Base-by-base conservation (phyloP, 2,113 vertebrate genomes). In the Sinocyclocheilus rhinocerous region DNA sequence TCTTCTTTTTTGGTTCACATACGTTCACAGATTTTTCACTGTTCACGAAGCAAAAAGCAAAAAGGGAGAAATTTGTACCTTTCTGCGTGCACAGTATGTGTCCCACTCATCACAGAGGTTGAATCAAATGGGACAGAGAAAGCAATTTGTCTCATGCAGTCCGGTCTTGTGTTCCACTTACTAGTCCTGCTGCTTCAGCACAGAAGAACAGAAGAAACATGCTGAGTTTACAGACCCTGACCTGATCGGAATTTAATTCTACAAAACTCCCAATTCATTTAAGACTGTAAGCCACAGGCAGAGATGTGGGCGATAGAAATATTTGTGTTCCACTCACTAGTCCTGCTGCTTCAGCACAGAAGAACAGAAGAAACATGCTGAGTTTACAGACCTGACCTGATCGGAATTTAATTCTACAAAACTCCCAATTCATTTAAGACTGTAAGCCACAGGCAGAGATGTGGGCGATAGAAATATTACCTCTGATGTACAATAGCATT, bases 51-150 rank as follows among this genome's bases (percentile, higher is more conserved):
- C 88, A 80, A 75, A 89, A 91, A 92, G 92, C 89, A 52, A 55
- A 92, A 90, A 90, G 88, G 85, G 90, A 90, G 90, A 94, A 94
- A 95, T 95, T 94, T 95, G 94, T 95, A 90, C 91, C 89, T 94
- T 90, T 90, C 91, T 92, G 92, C 91, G 89, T 86, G 91, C 95
- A 92, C 92, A 94, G 91, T 93, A 89, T 94, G 93, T 88, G 85
- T 88, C 92, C 92, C 94, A 94, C 95, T 91, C 91, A 95, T 96
- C 94, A 94, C 92, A 88, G 90, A 90, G 92, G 89, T 93, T 92
- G 33, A 84, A 45, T 86, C 73, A 85, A 90, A 92, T 84, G 90
- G 87, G 89, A 88, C 91, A 59, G 89, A 57, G 52, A 77, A 92
- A 92, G 90, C 84, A 83, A 89, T 89, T 88, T 86, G 91, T 92